Percentiles rank a stretch among this genome's conserved stretches.
These are phyloP conservation scores for Leptodactylus fallax DNA, from an alignment of 2,797 vertebrate species.

Conservation along the genomic window DNA sequence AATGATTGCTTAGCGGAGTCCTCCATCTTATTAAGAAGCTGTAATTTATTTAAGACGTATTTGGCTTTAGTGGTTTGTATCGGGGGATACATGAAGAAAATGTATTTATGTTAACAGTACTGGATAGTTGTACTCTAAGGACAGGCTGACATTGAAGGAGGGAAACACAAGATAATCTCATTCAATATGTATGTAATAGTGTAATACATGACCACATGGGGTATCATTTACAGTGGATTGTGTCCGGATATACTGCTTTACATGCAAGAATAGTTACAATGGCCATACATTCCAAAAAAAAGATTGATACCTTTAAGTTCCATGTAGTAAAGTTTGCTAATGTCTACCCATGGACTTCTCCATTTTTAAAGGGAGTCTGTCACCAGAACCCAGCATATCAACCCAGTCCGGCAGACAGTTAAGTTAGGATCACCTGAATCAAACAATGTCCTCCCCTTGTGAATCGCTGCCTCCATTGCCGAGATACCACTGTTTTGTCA, in stretches of 20 bases:
- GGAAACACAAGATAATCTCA: conserved; percentile 25
- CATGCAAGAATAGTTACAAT: too few relatives aligned
- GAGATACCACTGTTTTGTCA: too few relatives aligned
- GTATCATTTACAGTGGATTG: not conserved
- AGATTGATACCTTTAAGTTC: too few relatives aligned
- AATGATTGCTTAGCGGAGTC: conserved; percentile 20
- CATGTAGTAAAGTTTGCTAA: too few relatives aligned
- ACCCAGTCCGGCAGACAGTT: too few relatives aligned
- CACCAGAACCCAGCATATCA: too few relatives aligned
- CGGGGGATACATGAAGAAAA: conserved; percentile 31
- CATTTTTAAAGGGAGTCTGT: too few relatives aligned
- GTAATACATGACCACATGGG: not conserved
- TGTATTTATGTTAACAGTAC: not conserved
- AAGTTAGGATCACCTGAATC: too few relatives aligned
- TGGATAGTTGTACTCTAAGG: conserved; percentile 4
- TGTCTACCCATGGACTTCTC: too few relatives aligned
- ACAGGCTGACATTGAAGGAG: conserved; percentile 24
- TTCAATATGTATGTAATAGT: conserved; percentile 20
- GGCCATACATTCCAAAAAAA: too few relatives aligned
- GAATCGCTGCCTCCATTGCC: too few relatives aligned
- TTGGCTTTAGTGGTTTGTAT: conserved; percentile 28
- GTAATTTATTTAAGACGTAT: conserved; percentile 44
- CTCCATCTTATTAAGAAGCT: conserved; percentile 35
- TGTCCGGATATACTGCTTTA: not conserved
- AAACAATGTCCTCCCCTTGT: too few relatives aligned